Evolutionary conservation across 2,113 vertebrate genomes (phyloP).

Genomic region (Megaleporinus macrocephalus): DNA sequence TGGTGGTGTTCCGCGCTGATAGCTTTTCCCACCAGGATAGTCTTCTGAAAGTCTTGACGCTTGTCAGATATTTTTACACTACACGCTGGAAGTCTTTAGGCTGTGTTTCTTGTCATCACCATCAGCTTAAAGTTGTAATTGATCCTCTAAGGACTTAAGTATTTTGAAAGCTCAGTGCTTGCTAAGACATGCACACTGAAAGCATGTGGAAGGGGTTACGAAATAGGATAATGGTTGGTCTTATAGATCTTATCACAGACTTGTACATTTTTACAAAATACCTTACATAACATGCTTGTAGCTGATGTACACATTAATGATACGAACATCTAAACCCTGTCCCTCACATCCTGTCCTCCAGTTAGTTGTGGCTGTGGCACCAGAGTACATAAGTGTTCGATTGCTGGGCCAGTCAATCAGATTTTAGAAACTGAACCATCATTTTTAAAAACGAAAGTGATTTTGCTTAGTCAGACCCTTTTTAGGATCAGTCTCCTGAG

Average conservation of each 20-base stretch:
- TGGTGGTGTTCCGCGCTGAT: background rate
- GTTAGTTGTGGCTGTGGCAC: too few relatives aligned
- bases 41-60: background rate
- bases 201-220: background rate
- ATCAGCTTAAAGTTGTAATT: background rate
- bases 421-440: background rate
- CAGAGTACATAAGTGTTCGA: too few relatives aligned
- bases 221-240: background rate
- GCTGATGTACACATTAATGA: background rate
- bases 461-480: background rate
- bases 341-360: too few relatives aligned
- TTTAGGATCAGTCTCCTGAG: background rate
- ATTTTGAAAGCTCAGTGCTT: background rate
- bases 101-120: background rate
- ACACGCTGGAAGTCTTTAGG: background rate
- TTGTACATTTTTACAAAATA: background rate
- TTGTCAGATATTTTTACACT: background rate
- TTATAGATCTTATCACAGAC: too few relatives aligned
- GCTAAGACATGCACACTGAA: background rate
- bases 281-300: too few relatives aligned
- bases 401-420: background rate
- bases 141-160: constrained; percentile 8
- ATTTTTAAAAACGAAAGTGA: background rate
- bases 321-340: too few relatives aligned
- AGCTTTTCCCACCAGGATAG: background rate